A percentile compares a stretch with the other conserved stretches of the same genome.
phyloP scores from a whole-genome alignment of 2,797 vertebrate genomes.

The Gambelia wislizenii region DNA sequence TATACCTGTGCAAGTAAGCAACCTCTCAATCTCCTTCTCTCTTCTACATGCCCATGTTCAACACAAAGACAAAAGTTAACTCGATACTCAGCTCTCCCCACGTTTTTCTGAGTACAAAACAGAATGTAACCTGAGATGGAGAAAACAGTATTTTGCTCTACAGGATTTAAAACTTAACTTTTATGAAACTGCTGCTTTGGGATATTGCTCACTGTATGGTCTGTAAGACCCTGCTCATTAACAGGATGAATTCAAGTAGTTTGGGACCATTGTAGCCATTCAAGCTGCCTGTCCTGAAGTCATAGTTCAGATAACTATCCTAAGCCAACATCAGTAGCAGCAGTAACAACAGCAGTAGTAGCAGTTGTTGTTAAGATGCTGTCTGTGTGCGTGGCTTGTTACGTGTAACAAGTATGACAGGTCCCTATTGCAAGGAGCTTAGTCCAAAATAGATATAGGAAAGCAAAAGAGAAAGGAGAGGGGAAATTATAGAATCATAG shows the following conservation, averaged over 20 bases:
- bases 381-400: background rate
- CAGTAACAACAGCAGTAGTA: too few relatives aligned
- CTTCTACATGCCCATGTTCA: background rate
- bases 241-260: background rate
- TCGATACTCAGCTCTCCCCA: background rate
- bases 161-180: background rate
- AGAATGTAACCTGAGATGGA: background rate
- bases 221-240: background rate
- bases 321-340: background rate
- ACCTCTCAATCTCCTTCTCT: background rate
- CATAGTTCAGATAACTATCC: background rate
- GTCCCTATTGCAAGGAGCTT: background rate
- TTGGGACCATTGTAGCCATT: background rate
- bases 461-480: background rate
- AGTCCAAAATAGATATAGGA: background rate
- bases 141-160: background rate
- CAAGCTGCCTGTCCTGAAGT: background rate
- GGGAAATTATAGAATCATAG: too few relatives aligned
- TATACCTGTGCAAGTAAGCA: constrained; percentile 89
- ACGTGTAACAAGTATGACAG: background rate
- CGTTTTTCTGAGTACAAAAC: background rate
- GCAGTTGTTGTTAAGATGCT: background rate
- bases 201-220: background rate
- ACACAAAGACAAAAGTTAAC: background rate
- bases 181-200: background rate